Evolutionary conservation across 2,888 invertebrate genomes (phyloP), one percentile per base, ranked within the genome.

Genomic region (Epicampocera succincta): DNA sequence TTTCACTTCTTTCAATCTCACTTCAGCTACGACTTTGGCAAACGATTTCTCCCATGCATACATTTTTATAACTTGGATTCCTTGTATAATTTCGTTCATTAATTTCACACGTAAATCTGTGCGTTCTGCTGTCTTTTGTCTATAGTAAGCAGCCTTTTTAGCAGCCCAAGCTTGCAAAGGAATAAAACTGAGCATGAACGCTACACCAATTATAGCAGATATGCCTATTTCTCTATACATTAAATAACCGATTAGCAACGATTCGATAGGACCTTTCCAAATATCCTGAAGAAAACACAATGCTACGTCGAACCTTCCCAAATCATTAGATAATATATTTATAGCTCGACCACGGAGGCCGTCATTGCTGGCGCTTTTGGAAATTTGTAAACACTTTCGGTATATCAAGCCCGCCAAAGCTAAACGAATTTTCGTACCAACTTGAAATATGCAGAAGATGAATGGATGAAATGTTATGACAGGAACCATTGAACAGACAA

Each of bases 311-410:
- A 99, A 98, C 68, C 96, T 93, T 87, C 96, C 96, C 84, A 99
- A 97, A 90, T 99, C 99, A 88, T 98, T 99, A 0, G 98, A 97
- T 76, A 99, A 92, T n/a, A 99, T 93, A 90, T 98, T 98, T 38
- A 98, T 97, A 80, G 93, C 93, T 83, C 93, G 92, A 0, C 92
- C 98, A 86, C 94, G 96, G 90, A 92, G 95, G 0, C 98, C 97
- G 89, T 97, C 95, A 6, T 95, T 95, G 61, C 97, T 91, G 0
- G 98, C 96, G 6, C 95, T 94, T 90, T 95, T 95, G 72, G 95
- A 96, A 42, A 97, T 91, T 84, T 93, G 92, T 48, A 94, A 89
- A 11, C 93, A 93, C 84, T 96, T 96, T 84, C 94, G 92, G 87
- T 95, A 96, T 69, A 96, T 93, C n/a, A 96, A 90, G 0, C 95